Base-by-base conservation (phyloP, 2,113 vertebrate species). In the Platanista minor region DNA sequence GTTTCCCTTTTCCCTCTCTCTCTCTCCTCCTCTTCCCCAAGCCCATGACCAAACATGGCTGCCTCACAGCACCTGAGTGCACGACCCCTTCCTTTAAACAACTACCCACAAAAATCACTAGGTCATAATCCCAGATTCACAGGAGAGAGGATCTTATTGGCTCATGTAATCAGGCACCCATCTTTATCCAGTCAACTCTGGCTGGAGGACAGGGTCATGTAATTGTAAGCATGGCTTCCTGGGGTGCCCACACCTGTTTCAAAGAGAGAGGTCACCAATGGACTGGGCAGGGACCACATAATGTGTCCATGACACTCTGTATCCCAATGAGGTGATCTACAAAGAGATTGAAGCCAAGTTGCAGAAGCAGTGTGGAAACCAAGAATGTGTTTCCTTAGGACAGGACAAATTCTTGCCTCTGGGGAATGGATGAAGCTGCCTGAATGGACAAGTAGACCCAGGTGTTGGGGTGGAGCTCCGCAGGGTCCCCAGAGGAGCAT, bases 321-420 rank as follows among this genome's bases (percentile, higher is more conserved):
- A 33, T 49, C 52, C 2, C 11, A 23, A 52, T 36, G 29, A 87
- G 41, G 8, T 11, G 5, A 23, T 31, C 27, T 66, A 20, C 54
- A 57, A 31, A 71, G 62, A 43, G 33, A 80, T 1, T 1, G n/a
- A 46, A 39, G 57, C 27, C 39, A 20, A 59, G 9, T 13, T 0
- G 1, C 36, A 74, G 57, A 86, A 46, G 33, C 36, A 13, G 20
- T 36, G 17, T 31, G 31, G 57, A 23, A 72, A 77, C 41, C 54
- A 57, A 36, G 39, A 67, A 18, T 10, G 8, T 21, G 6, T 20
- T 74, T 67, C 46, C 72, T 67, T 23, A 15, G 23, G 57, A 39
- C 5, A 2, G 23, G n/a, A 27, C 5, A 0, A 0, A 7, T 33
- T 14, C 57, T 66, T 27, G 46, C 36, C 15, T 66, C 18, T 11